A percentile compares a stretch with the other conserved stretches of the same genome.
phyloP scores from a whole-genome alignment of 2,888 invertebrate species.

The Stratiomys singularior region DNA sequence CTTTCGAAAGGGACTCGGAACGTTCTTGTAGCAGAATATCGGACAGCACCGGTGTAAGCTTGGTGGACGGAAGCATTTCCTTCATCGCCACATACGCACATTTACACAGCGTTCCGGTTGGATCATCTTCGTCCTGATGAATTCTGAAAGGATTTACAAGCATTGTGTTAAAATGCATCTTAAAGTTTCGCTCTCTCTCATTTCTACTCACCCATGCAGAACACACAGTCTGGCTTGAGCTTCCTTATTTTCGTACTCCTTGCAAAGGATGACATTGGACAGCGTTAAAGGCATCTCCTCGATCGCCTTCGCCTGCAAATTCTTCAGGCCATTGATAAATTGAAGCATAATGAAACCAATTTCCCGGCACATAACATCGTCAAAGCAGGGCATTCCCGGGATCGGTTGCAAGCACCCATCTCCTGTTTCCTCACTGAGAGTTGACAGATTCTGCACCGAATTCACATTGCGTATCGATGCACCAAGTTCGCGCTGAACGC shows the following conservation, averaged over 20 bases:
- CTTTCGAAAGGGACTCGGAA: constrained; percentile 69
- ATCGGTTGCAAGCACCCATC: constrained; percentile 52
- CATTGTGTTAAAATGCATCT: no score
- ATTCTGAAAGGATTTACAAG: constrained; percentile 69
- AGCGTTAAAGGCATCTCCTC: constrained; percentile 80
- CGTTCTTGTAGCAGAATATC: constrained; percentile 72
- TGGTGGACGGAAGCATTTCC: constrained; percentile 74
- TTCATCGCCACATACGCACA: constrained; percentile 78
- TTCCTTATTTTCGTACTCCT: constrained; percentile 72
- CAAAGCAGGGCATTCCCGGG: constrained; percentile 62
- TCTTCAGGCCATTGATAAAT: constrained; percentile 82
- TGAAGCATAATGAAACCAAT: constrained; percentile 83
- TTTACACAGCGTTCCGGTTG: constrained; percentile 78
- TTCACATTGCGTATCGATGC: constrained; percentile 66
- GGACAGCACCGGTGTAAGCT: constrained; percentile 74
- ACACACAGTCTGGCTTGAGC: constrained; percentile 76
- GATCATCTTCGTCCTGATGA: constrained; percentile 75
- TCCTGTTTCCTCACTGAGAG: constrained; percentile 60
- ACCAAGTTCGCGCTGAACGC: constrained; percentile 62
- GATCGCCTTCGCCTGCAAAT: constrained; percentile 82
- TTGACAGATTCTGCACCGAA: constrained; percentile 66
- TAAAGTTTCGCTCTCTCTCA: background rate
- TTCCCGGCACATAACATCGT: constrained; percentile 71
- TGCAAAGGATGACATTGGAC: constrained; percentile 78
- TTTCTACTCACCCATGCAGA: constrained; percentile 74